These are phyloP conservation scores for Cryptus armator DNA, from an alignment of 2,888 invertebrate genomes.

Conservation along the genomic window DNA sequence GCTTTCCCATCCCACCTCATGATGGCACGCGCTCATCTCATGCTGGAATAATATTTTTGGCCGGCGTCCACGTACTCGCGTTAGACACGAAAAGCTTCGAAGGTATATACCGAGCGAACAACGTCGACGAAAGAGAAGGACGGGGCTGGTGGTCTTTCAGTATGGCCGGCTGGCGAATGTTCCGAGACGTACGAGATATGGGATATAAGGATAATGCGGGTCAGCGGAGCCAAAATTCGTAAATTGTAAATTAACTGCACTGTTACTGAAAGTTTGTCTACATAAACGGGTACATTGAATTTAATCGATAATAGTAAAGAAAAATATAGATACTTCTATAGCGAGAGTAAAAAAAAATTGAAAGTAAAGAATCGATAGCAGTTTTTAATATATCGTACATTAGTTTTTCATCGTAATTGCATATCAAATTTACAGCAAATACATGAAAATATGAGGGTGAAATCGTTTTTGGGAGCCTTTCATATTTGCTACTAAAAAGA, in stretches of 20 bases:
- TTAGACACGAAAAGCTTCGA: conserved; percentile 52
- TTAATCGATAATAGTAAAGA: too few species aligned
- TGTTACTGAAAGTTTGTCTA: too few species aligned
- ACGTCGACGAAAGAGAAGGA: background rate
- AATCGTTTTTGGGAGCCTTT: too few species aligned
- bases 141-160: conserved; percentile 29
- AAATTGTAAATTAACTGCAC: background rate
- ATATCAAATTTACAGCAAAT: too few species aligned
- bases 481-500: too few species aligned
- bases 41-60: conserved; percentile 75
- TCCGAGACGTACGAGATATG: conserved; percentile 17
- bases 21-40: conserved; percentile 61
- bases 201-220: background rate
- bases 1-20: background rate
- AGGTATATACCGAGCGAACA: conserved; percentile 18
- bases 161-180: conserved; percentile 49
- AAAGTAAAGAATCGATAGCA: too few species aligned
- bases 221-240: background rate
- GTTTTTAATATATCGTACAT: too few species aligned
- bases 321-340: too few species aligned
- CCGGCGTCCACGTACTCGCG: conserved; percentile 68
- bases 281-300: too few species aligned
- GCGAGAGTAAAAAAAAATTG: too few species aligned
- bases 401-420: too few species aligned
- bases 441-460: too few species aligned